Conservation (phyloP, 2,888 invertebrate genomes). For the Sesia apiformis region DNA sequence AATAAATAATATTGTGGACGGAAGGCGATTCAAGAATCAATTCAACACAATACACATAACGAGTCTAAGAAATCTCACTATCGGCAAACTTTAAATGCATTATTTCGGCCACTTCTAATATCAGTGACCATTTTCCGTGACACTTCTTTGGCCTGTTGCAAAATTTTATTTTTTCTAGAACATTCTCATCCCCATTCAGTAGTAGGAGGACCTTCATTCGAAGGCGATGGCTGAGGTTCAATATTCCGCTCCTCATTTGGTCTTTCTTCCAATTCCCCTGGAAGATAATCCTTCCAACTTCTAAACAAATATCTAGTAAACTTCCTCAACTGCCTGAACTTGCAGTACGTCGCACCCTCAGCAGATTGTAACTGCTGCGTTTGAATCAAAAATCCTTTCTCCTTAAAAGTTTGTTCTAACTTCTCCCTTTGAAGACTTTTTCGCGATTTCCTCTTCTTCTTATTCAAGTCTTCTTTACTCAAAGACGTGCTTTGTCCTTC, state of each 20-base stretch:
- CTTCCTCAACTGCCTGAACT: conserved; percentile 91
- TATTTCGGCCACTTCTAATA: conserved; percentile 19
- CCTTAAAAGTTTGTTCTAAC: conserved; percentile 92
- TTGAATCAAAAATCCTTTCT: conserved; percentile 93
- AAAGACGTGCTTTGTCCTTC: conserved; percentile 17
- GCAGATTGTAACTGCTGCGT: conserved; percentile 94
- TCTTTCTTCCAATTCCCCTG: conserved; percentile 78
- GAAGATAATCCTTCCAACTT: conserved; percentile 95
- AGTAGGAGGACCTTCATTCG: conserved; percentile 16
- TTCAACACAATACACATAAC: conserved; percentile 12
- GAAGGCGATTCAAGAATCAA: conserved; percentile 24
- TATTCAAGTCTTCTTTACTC: conserved; percentile 54
- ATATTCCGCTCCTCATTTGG: conserved; percentile 8
- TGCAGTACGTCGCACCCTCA: conserved; percentile 95
- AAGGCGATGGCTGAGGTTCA: conserved; percentile 10
- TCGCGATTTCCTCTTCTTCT: conserved; percentile 82
- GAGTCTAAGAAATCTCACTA: conserved; percentile 32
- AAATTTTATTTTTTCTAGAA: not conserved
- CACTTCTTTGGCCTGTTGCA: conserved; percentile 5
- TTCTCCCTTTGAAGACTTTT: conserved; percentile 91
- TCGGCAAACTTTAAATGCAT: conserved; percentile 49
- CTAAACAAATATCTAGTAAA: conserved; percentile 93
- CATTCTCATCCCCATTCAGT: conserved; percentile 36
- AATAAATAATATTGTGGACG: conserved; percentile 25
- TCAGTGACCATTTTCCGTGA: conserved; percentile 5